Evolutionary conservation across 2,797 vertebrate genomes (phyloP), one percentile per base, ranked within the genome.

Genomic region (Delichon dasypus): DNA sequence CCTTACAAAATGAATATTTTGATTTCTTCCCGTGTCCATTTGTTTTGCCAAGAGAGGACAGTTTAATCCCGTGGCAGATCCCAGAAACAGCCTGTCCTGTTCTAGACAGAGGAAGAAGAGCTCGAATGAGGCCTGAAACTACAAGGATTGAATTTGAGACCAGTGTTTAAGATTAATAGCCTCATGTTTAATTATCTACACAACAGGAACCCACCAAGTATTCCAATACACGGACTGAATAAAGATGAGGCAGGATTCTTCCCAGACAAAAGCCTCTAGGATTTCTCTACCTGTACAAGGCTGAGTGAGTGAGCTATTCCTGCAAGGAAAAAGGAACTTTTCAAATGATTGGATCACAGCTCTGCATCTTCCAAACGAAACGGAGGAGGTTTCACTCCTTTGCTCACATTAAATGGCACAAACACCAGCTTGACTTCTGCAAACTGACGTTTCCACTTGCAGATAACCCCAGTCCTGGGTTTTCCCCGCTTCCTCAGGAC

Each of bases 161-260:
- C 71, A 30, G 45, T 9, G 5, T 54, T 71, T 58, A 84, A 76
- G n/a, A 73, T 47, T 12, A 77, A 47, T 10, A 54, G 77, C 45
- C 36, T 53, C 48, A n/a, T 27, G 45, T 84, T 89, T 81, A 74
- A 64, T 83, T 81, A 84, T 70, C 81, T 44, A 44, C 66, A 67
- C 67, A 78, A 84, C 9, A 77, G 88, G 90, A 93, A 71, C 74
- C 57, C 70, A 77, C 45, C 61, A 50, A 72, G 51, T 44, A 72
- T 72, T 65, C 42, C 8, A 81, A 68, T 19, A 30, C 50, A 87
- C 44, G 85, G 50, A 25, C 2, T 11, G 13, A 75, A 94, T 62
- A 85, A 67, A 85, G 71, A 61, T 1, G 48, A 89, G 76, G 57
- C 32, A 27, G 0, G 9, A 55, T 62, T 83, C 40, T 74, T 83